Base-by-base conservation (phyloP, 2,113 vertebrate species). In the Gracilinanus agilis region DNA sequence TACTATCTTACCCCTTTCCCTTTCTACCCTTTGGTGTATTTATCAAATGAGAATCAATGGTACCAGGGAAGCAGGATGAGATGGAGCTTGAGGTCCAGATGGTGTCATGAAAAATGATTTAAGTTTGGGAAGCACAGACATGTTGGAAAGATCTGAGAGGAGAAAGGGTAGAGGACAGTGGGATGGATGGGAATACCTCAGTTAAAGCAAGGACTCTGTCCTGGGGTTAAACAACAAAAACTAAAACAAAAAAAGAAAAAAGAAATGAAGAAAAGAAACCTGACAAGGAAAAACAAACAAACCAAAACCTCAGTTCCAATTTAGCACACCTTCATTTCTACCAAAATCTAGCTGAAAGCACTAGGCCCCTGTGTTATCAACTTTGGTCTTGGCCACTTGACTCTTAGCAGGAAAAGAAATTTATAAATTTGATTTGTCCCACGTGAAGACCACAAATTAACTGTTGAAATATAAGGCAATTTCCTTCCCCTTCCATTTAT, bases 381-480 rank as follows among this genome's bases (percentile, higher is more conserved):
- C 91, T 97, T 95, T 54, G 94, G 96, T 97, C 94, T 94, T 96
- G 95, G 97, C 97, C 90, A 53, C 97, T 98, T 96, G 97, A 94
- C 98, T 97, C 96, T 96, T 88, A 95, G 95, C 96, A 49, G 89
- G 97, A 97, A 97, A 97, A 97, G 96, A 96, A 97, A 97, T 96
- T 96, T 96, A 97, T 98, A 96, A 67, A 89, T 97, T 97, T 98
- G 97, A 97, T 95, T 97, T 98, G 97, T 98, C 96, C 96, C 94
- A 98, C 97, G 90, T 98, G 97, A 97, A 97, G 96, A 97, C 94
- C 97, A 95, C 96, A 96, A 96, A 97, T 97, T 97, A 96, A 96
- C 98, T 98, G 98, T 98, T 97, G 97, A 88, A 96, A 96, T 98
- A 98, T 98, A 98, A 98, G 98, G 98, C 97, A 97, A 96, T 67